These are phyloP conservation scores for Hylia prasina DNA, from an alignment of 2,113 vertebrate genomes.

Conservation along the genomic window DNA sequence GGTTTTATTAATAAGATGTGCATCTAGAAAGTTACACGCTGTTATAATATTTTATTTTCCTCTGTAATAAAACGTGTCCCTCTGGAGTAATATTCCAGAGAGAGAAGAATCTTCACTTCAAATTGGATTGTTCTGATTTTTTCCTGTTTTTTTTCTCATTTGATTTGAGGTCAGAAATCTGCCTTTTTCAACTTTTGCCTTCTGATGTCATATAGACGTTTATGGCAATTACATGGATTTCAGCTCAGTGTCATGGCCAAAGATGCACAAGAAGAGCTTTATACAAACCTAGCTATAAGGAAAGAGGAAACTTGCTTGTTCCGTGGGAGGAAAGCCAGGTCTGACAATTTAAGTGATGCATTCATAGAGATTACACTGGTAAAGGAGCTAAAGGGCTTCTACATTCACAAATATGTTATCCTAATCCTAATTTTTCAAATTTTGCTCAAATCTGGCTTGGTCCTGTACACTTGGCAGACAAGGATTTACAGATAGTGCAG, in stretches of 20 bases:
- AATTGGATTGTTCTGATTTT: background rate
- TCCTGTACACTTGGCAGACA: background rate
- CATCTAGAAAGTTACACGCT: background rate
- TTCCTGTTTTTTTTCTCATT: background rate
- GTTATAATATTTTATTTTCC: background rate
- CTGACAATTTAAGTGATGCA: background rate
- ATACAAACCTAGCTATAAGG: background rate
- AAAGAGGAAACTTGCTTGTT: background rate
- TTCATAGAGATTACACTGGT: background rate
- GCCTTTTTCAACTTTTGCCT: background rate
- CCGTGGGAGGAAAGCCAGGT: background rate
- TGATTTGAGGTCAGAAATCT: background rate
- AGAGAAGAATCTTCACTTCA: background rate
- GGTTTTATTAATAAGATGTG: background rate
- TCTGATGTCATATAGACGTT: background rate
- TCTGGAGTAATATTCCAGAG: background rate
- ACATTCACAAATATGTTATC: background rate
- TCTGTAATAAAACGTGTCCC: background rate
- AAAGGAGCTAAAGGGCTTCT: background rate
- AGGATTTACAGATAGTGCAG: background rate
- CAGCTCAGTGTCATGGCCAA: background rate
- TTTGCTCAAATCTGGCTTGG: background rate
- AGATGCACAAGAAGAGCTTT: background rate
- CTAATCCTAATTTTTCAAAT: background rate
- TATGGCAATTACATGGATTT: background rate